These are phyloP conservation scores for Rhea pennata DNA, from an alignment of 2,113 vertebrate genomes.

Conservation along the genomic window DNA sequence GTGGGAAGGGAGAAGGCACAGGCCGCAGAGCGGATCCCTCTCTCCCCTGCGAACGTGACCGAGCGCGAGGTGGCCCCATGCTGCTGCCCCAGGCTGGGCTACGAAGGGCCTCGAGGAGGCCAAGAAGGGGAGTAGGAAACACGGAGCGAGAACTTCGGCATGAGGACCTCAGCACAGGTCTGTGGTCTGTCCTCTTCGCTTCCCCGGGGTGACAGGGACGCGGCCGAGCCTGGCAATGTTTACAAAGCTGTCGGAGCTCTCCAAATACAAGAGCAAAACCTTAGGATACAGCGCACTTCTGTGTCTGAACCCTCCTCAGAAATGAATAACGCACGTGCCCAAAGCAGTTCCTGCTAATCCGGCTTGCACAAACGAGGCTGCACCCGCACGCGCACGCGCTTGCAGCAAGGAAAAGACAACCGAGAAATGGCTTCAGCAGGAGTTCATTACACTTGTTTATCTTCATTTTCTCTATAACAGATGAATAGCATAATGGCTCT, in stretches of 20 bases:
- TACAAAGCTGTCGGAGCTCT: neutral
- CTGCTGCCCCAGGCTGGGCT: too few relatives aligned
- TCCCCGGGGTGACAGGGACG: neutral
- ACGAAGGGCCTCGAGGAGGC: neutral
- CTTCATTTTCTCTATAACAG: slow-evolving; percentile 59
- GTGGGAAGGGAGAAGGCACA: too few relatives aligned
- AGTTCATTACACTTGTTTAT: slow-evolving; percentile 62
- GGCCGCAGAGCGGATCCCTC: too few relatives aligned
- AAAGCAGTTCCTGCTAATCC: neutral
- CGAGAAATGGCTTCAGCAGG: slow-evolving; percentile 5
- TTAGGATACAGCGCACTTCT: neutral
- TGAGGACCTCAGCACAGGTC: too few relatives aligned
- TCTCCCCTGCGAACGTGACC: too few relatives aligned
- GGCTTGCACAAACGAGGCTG: neutral
- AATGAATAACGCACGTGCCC: neutral
- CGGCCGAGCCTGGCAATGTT: neutral
- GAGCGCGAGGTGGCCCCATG: too few relatives aligned
- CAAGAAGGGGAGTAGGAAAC: too few relatives aligned
- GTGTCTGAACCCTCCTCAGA: neutral
- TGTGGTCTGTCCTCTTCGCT: too few relatives aligned
- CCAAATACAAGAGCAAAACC: neutral
- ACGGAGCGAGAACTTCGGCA: too few relatives aligned
- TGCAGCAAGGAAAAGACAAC: neutral
- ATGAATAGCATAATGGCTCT: slow-evolving; percentile 64
- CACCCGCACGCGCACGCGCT: neutral